Conservation (phyloP, 2,888 invertebrate species). For the Diarsia rubi region DNA sequence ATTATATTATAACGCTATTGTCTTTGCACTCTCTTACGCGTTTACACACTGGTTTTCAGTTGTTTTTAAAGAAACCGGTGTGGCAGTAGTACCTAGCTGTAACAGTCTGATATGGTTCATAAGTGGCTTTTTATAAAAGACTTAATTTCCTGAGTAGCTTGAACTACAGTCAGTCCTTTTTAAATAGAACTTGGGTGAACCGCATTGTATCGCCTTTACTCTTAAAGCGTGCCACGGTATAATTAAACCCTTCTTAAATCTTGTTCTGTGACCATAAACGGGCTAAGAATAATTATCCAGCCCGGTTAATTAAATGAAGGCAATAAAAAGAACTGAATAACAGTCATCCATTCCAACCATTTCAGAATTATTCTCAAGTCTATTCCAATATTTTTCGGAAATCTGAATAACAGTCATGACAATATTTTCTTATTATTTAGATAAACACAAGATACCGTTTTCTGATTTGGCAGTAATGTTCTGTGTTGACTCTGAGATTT, state of each 20-base stretch:
- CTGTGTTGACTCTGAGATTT: too few relatives aligned
- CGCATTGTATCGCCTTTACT: conserved; percentile 11
- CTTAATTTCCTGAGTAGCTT: not conserved
- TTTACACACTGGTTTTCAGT: not conserved
- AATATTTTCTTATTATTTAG: too few relatives aligned
- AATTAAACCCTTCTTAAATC: conserved; percentile 14
- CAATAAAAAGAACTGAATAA: conserved; percentile 17
- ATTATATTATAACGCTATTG: not conserved
- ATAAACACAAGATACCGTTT: too few relatives aligned
- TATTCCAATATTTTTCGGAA: too few relatives aligned
- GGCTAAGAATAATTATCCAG: conserved; percentile 25
- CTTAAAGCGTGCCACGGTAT: not conserved
- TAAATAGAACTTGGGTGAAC: not conserved
- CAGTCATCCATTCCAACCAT: too few relatives aligned
- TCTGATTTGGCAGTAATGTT: too few relatives aligned
- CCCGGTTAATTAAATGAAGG: conserved; percentile 15
- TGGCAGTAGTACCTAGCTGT: too few relatives aligned
- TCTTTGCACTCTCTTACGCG: not conserved
- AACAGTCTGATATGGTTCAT: too few relatives aligned
- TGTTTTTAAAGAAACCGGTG: not conserved
- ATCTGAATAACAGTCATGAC: too few relatives aligned
- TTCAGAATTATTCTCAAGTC: conserved; percentile 7
- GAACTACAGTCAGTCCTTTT: not conserved
- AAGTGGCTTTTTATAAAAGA: too few relatives aligned
- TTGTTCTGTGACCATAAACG: conserved; percentile 24